Evolutionary conservation across 2,113 vertebrate species (phyloP).

Genomic region (Chrysemys picta): DNA sequence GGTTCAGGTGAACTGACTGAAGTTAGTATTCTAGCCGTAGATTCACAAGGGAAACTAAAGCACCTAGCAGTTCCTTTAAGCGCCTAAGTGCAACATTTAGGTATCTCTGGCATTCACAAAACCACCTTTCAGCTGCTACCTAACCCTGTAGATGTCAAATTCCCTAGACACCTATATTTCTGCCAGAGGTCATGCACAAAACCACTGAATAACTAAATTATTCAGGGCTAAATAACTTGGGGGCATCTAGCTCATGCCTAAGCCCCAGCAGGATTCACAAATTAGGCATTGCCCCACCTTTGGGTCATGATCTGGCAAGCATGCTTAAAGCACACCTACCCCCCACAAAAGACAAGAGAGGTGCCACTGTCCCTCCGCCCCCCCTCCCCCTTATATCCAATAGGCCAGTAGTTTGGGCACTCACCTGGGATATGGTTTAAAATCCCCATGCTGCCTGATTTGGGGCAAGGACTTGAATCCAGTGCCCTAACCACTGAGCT

Average conservation of each 20-base stretch:
- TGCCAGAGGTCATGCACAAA: background rate
- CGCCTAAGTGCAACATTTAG: background rate
- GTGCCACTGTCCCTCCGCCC: accelerated
- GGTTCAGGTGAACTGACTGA: background rate
- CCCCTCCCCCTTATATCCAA: background rate
- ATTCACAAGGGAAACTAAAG: background rate
- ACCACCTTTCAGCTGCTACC: background rate
- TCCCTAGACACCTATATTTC: background rate
- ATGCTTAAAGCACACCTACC: background rate
- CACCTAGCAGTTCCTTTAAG: background rate
- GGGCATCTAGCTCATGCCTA: background rate
- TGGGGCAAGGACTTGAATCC: background rate
- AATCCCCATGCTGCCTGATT: background rate
- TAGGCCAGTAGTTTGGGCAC: background rate
- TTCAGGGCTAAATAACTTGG: background rate
- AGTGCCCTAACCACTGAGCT: background rate
- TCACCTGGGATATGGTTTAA: background rate
- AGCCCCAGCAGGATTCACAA: background rate
- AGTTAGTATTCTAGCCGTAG: background rate
- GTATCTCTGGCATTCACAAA: background rate
- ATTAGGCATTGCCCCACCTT: background rate
- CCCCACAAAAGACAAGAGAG: background rate
- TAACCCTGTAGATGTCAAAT: background rate
- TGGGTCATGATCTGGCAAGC: background rate
- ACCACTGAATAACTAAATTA: too few relatives aligned